Evolutionary conservation across 2,888 invertebrate species (phyloP).

Genomic region (Leucoma salicis): DNA sequence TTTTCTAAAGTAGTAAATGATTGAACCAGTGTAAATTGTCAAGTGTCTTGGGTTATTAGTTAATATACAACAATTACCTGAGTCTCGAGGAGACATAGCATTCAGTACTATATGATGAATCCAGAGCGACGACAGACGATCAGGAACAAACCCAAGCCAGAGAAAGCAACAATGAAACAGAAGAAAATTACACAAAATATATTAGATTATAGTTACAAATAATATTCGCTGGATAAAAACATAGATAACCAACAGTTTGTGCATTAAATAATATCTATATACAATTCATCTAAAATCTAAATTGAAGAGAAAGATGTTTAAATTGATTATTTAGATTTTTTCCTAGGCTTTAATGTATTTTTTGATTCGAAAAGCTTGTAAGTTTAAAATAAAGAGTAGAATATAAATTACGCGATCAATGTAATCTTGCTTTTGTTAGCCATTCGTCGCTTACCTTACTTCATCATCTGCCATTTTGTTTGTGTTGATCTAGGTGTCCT

Average conservation of each 20-base stretch:
- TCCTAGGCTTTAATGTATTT: too few species aligned
- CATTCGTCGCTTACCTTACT: constrained; percentile 96
- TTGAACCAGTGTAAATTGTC: background rate
- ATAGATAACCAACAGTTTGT: too few species aligned
- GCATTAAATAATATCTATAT: too few species aligned
- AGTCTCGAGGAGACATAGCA: constrained; percentile 64
- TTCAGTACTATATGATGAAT: constrained; percentile 54
- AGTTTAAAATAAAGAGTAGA: too few species aligned
- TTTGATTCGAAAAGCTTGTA: too few species aligned
- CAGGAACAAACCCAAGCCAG: constrained; percentile 27
- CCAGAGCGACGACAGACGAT: constrained; percentile 18
- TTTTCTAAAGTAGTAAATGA: too few species aligned
- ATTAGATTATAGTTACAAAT: constrained; percentile 18
- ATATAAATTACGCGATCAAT: too few species aligned
- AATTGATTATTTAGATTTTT: too few species aligned
- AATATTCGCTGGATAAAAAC: too few species aligned
- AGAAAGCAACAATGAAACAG: constrained; percentile 48
- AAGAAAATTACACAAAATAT: constrained; percentile 37
- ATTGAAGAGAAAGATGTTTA: too few species aligned
- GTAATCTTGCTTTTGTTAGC: too few species aligned
- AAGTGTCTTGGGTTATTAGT: background rate
- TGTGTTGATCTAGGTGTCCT: constrained; percentile 83
- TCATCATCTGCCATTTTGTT: constrained; percentile 96
- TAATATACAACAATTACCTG: constrained; percentile 51
- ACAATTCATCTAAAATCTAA: too few species aligned